Evolutionary conservation across 2,113 vertebrate species (phyloP).

Genomic region (Calonectris borealis): DNA sequence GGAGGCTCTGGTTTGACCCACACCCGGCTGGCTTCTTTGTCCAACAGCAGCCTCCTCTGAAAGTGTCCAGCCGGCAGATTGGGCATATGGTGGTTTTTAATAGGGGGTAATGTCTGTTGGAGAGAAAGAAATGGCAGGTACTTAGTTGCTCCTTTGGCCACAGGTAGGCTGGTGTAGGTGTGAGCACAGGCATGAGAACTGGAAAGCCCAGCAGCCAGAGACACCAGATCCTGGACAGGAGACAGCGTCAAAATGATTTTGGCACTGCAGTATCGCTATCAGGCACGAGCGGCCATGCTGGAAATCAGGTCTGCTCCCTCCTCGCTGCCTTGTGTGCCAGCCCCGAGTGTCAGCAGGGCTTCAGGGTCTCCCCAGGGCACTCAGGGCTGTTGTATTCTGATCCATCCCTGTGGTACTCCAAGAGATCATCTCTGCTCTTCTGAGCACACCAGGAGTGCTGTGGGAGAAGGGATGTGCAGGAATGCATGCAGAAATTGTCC

Average conservation of each 20-base stretch:
- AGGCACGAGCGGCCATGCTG: neutral
- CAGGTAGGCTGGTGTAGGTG: neutral
- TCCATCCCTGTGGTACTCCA: neutral
- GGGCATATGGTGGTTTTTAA: slow-evolving; percentile 56
- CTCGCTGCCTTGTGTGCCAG: neutral
- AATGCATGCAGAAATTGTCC: neutral
- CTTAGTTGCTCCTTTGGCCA: neutral
- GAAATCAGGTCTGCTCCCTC: neutral
- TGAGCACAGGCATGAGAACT: neutral
- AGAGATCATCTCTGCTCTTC: neutral
- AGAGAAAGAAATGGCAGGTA: neutral
- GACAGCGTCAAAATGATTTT: neutral
- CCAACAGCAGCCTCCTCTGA: slow-evolving; percentile 21
- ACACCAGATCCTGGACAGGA: neutral
- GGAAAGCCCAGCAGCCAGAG: neutral
- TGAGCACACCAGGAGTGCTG: accelerated
- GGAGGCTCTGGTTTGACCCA: slow-evolving; percentile 76
- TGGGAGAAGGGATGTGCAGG: neutral
- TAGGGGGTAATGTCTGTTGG: slow-evolving; percentile 84
- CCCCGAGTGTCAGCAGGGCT: neutral
- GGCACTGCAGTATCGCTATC: neutral
- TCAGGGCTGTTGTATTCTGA: neutral
- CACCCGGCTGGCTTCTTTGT: neutral
- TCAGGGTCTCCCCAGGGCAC: neutral
- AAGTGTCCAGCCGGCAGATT: slow-evolving; percentile 40